Evolutionary conservation across 2,888 invertebrate species (phyloP).

Genomic region (Drosophila siamana): DNA sequence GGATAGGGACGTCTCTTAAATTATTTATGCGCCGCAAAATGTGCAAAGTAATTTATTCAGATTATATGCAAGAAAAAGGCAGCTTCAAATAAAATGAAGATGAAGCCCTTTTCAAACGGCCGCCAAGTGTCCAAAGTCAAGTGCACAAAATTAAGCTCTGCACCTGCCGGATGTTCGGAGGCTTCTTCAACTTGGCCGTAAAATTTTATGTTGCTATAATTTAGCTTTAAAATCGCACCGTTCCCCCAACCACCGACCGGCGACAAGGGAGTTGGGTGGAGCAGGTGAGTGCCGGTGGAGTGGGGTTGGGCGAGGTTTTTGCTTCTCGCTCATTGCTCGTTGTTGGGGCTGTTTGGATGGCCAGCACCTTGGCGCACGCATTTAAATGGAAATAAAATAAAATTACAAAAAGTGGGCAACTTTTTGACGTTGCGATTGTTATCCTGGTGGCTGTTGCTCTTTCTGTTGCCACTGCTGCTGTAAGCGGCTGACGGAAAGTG

Average conservation of each 20-base stretch:
- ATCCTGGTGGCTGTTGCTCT: constrained; percentile 56
- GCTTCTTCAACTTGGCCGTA: constrained; percentile 59
- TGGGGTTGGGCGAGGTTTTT: neutral
- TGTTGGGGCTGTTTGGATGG: constrained; percentile 6
- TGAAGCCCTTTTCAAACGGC: constrained; percentile 69
- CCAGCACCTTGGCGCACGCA: constrained; percentile 61
- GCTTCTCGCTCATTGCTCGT: neutral
- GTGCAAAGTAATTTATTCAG: constrained; percentile 80
- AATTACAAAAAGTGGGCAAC: constrained; percentile 81
- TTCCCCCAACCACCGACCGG: constrained; percentile 1
- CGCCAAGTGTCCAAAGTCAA: constrained; percentile 74
- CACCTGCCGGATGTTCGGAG: constrained; percentile 59
- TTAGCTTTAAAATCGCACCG: constrained; percentile 77
- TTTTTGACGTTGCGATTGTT: constrained; percentile 77
- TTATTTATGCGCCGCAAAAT: constrained; percentile 79
- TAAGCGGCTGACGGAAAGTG: constrained; percentile 78
- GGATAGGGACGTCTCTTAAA: constrained; percentile 47
- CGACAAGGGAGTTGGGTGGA: neutral
- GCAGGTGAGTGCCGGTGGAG: too few relatives aligned
- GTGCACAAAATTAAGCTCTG: constrained; percentile 78
- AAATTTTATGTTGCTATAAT: constrained; percentile 79
- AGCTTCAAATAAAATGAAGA: constrained; percentile 70
- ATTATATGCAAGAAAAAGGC: constrained; percentile 65
- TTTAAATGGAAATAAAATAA: constrained; percentile 80
- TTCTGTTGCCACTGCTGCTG: constrained; percentile 32